Percentiles rank a stretch among this genome's conserved stretches.
Conservation (phyloP, 2,888 invertebrate species). For the Ischnura elegans region DNA sequence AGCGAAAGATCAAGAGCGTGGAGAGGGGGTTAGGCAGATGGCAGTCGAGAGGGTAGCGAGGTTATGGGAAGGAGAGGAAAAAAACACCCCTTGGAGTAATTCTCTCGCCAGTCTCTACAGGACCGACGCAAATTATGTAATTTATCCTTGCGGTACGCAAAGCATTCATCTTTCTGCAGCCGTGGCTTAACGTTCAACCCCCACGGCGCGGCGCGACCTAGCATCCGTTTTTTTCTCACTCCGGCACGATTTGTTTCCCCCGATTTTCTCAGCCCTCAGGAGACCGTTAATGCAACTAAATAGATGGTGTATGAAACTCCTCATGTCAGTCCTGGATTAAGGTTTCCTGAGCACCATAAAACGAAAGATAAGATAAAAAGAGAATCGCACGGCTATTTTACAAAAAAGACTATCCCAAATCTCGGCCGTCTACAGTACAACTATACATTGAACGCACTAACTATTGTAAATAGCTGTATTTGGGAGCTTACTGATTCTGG, state of each 20-base stretch:
- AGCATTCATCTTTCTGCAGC: conserved; percentile 34
- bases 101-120: neutral
- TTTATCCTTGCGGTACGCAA: conserved; percentile 31
- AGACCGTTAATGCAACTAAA: neutral
- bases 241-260: neutral
- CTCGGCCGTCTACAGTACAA: no score
- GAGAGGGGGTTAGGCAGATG: no score
- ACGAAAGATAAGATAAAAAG: neutral
- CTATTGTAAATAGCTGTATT: no score
- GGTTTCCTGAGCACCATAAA: neutral
- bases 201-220: neutral
- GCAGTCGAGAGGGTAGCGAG: neutral
- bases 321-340: neutral
- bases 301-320: neutral
- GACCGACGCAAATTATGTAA: conserved; percentile 2
- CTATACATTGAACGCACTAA: no score
- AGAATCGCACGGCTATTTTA: neutral
- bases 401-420: no score
- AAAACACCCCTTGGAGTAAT: neutral
- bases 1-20: no score
- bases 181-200: neutral
- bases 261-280: neutral
- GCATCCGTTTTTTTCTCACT: neutral
- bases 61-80: neutral
- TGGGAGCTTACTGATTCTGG: no score